phyloP scores from a whole-genome alignment of 2,888 invertebrate genomes.

The Melikaiella ostensackeni region DNA sequence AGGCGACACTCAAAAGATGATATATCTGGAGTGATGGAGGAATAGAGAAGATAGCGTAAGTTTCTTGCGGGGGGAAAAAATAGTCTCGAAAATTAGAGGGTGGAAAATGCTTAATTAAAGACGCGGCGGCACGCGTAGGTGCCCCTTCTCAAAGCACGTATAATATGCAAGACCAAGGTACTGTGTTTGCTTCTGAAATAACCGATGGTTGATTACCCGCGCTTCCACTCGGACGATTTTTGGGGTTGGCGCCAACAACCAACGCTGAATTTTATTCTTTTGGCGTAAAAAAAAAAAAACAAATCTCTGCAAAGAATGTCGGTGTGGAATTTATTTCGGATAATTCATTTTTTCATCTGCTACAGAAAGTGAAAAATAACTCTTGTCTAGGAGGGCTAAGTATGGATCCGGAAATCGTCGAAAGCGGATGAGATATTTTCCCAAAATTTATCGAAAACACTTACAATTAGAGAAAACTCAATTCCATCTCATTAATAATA shows the following conservation, averaged over 20 bases:
- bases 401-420: too few relatives aligned
- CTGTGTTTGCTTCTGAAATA: constrained; percentile 47
- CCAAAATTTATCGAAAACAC: too few relatives aligned
- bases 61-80: constrained; percentile 46
- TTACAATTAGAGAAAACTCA: too few relatives aligned
- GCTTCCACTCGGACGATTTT: constrained; percentile 40
- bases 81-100: constrained; percentile 38
- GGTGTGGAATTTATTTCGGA: neutral
- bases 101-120: constrained; percentile 52
- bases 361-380: too few relatives aligned
- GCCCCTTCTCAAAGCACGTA: constrained; percentile 41
- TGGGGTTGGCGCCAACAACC: neutral
- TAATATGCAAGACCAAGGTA: neutral
- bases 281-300: neutral
- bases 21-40: constrained; percentile 47
- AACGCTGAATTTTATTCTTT: neutral
- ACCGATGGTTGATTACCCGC: constrained; percentile 45
- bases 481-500: too few relatives aligned
- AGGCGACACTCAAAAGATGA: constrained; percentile 39
- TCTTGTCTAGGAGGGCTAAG: neutral
- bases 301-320: neutral
- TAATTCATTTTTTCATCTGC: neutral
- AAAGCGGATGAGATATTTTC: too few relatives aligned
- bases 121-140: constrained; percentile 45
- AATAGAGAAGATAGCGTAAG: constrained; percentile 39